Percentiles rank a stretch among this genome's conserved stretches.
Evolutionary conservation across 2,113 vertebrate genomes (phyloP).

Genomic region (Indri indri): DNA sequence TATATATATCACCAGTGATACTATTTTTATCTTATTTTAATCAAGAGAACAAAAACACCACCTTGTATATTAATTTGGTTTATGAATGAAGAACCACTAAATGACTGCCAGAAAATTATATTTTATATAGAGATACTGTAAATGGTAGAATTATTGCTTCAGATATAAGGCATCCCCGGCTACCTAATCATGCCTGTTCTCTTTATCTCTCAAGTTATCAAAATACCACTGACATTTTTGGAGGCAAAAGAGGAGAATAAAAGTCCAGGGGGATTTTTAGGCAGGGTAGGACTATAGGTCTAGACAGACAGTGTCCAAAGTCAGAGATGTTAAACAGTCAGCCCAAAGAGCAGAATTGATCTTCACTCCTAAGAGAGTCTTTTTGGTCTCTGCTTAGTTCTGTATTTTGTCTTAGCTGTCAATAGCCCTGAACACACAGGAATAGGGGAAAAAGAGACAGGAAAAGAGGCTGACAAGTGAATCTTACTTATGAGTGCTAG

Average conservation of each 20-base stretch:
- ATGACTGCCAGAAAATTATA: neutral
- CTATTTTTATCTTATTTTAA: neutral
- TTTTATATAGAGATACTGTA: neutral
- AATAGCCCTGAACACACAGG: neutral
- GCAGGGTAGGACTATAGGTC: neutral
- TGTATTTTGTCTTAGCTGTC: neutral
- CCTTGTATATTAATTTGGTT: neutral
- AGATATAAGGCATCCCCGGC: neutral
- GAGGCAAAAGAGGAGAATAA: neutral
- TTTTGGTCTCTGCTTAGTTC: neutral
- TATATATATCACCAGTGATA: neutral
- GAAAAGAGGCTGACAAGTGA: no score
- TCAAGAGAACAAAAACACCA: neutral
- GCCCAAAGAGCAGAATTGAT: neutral
- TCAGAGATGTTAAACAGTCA: neutral
- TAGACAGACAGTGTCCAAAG: rapidly evolving
- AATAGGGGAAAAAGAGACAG: neutral
- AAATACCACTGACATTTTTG: neutral
- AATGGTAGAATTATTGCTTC: neutral
- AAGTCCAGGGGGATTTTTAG: neutral
- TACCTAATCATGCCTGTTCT: neutral
- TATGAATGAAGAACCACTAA: neutral
- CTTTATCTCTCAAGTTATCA: neutral
- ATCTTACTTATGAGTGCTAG: neutral
- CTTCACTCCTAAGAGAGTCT: neutral